Evolutionary conservation across 2,113 vertebrate species (phyloP).

Genomic region (Myotis davidii): DNA sequence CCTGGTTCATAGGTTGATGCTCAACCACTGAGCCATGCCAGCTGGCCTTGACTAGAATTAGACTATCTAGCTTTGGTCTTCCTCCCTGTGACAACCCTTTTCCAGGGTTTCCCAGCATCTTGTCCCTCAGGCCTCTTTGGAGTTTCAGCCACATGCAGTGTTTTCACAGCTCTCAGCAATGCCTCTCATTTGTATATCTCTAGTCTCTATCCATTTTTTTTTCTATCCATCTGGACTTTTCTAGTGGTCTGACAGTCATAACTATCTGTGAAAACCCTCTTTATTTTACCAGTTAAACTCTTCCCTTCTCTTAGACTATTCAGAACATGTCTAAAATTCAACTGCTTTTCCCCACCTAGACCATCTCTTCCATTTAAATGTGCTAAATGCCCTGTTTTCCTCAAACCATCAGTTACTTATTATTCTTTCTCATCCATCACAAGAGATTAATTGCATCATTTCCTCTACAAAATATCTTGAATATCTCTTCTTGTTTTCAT

Average conservation of each 20-base stretch:
- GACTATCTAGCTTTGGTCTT: background rate
- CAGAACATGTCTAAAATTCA: background rate
- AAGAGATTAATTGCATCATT: background rate
- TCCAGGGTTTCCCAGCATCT: too few species aligned
- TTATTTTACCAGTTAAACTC: background rate
- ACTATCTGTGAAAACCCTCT: conserved; percentile 6
- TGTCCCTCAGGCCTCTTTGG: background rate
- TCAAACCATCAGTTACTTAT: background rate
- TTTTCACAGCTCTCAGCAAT: background rate
- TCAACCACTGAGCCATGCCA: too few species aligned
- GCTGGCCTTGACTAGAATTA: background rate
- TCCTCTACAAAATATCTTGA: background rate
- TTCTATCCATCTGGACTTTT: background rate
- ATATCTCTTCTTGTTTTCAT: background rate
- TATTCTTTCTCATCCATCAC: background rate
- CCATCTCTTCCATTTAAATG: background rate
- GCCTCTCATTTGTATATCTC: background rate
- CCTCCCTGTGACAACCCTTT: background rate
- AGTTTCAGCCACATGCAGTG: background rate
- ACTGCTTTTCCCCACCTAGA: background rate
- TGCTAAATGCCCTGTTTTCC: background rate
- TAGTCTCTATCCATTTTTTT: background rate
- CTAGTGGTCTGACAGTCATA: background rate
- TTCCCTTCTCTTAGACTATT: background rate
- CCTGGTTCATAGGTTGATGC: too few species aligned